Percentiles rank a stretch among this genome's conserved stretches.
Evolutionary conservation across 2,888 invertebrate genomes (phyloP).

Genomic region (Automeris io): DNA sequence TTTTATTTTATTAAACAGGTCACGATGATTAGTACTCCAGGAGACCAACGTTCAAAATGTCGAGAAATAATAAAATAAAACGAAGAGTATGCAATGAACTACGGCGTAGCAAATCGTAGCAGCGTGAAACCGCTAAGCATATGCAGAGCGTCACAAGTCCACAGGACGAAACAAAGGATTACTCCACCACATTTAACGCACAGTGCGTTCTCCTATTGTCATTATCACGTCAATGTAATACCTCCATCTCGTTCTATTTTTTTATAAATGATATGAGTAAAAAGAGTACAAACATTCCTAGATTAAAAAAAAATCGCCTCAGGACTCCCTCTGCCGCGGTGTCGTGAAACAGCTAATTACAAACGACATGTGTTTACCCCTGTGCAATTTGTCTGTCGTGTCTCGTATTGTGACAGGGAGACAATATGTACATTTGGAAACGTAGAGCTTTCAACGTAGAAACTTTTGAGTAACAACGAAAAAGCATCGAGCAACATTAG

Average conservation of each 20-base stretch:
- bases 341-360: constrained; percentile 46
- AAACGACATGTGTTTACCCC: constrained; percentile 35
- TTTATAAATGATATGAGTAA: background rate
- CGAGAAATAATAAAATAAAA: no score
- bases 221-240: background rate
- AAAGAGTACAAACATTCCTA: background rate
- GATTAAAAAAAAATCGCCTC: constrained; percentile 1
- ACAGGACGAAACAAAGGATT: no score
- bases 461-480: constrained; percentile 7
- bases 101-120: background rate
- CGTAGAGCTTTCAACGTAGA: constrained; percentile 9
- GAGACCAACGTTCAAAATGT: no score
- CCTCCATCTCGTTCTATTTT: background rate
- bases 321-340: constrained; percentile 32
- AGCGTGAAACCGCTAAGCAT: no score
- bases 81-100: no score
- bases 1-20: no score
- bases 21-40: no score
- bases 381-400: constrained; percentile 37
- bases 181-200: background rate
- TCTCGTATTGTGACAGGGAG: constrained; percentile 23
- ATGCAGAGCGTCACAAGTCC: no score
- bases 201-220: background rate
- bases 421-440: constrained; percentile 26
- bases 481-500: background rate